phyloP scores from a whole-genome alignment of 2,888 invertebrate genomes.

The Drosophila anomelani region DNA sequence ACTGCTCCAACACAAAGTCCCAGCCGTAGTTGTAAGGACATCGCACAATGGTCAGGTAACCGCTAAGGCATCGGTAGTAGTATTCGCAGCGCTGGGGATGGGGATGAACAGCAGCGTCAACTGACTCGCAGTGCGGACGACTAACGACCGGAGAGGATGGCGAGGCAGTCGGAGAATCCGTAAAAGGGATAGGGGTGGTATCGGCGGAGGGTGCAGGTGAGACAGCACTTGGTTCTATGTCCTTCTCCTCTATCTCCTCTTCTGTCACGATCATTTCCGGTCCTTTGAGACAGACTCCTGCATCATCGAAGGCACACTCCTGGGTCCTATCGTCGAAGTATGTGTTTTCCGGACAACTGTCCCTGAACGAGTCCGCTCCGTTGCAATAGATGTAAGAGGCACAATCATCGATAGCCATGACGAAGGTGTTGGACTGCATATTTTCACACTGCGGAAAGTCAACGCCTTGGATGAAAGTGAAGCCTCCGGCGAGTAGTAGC shows the following conservation, averaged over 20 bases:
- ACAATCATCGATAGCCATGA: conserved; percentile 68
- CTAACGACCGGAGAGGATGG: not conserved
- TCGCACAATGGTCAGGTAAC: conserved; percentile 73
- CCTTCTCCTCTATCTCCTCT: not conserved
- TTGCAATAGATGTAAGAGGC: conserved; percentile 75
- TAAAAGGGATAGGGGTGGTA: not conserved
- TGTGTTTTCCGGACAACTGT: conserved; percentile 68
- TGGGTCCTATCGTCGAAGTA: conserved; percentile 67
- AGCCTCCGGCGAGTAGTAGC: conserved; percentile 35
- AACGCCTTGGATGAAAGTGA: conserved; percentile 24
- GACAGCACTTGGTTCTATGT: not conserved
- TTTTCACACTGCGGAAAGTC: conserved; percentile 65
- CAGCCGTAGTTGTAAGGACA: conserved; percentile 75
- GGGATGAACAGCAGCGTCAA: conserved; percentile 59
- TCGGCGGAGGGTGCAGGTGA: not conserved
- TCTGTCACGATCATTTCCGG: not conserved
- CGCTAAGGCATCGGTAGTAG: conserved; percentile 72
- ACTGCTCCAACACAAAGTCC: conserved; percentile 68
- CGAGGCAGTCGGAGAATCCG: not conserved
- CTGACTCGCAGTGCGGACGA: conserved; percentile 53
- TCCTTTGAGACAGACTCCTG: conserved; percentile 55
- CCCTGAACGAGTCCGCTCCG: conserved; percentile 64
- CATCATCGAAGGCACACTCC: conserved; percentile 71
- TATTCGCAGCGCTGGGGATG: conserved; percentile 78
- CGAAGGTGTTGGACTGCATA: conserved; percentile 55